These are phyloP conservation scores for Megalurothrips usitatus DNA, from an alignment of 2,888 invertebrate genomes.

Conservation along the genomic window DNA sequence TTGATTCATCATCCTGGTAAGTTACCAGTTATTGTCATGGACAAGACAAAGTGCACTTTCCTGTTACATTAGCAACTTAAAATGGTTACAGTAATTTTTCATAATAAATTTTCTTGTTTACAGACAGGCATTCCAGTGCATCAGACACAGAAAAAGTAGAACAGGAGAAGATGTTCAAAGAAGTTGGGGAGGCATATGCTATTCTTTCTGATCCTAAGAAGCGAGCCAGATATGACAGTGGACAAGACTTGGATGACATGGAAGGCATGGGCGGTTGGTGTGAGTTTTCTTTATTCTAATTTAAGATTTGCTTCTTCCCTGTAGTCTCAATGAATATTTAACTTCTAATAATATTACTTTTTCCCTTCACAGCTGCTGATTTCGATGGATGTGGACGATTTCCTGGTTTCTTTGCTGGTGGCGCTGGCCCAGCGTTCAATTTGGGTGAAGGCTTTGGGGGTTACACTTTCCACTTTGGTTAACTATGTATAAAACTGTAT, in stretches of 20 bases:
- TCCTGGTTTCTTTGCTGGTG: constrained; percentile 20
- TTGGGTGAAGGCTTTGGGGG: neutral
- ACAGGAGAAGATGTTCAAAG: constrained; percentile 91
- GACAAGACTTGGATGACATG: constrained; percentile 79
- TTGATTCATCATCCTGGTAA: constrained; percentile 82
- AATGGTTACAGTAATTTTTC: neutral
- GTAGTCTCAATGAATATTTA: neutral
- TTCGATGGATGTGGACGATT: neutral
- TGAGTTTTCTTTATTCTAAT: neutral
- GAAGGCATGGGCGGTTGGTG: constrained; percentile 46
- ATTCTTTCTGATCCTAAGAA: constrained; percentile 88
- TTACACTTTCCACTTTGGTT: constrained; percentile 20
- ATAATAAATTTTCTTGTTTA: constrained; percentile 32
- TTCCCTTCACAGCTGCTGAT: neutral
- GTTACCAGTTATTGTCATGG: constrained; percentile 31
- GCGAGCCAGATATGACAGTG: constrained; percentile 83
- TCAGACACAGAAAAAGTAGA: constrained; percentile 78
- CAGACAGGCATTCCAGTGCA: constrained; percentile 86
- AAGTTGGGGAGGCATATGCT: constrained; percentile 92
- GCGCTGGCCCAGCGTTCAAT: neutral
- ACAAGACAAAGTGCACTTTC: neutral
- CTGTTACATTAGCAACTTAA: neutral
- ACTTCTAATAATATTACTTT: neutral
- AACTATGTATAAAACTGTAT: neutral
- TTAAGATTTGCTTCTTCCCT: neutral